phyloP scores from a whole-genome alignment of 2,888 invertebrate genomes.

The Lasius platythorax region DNA sequence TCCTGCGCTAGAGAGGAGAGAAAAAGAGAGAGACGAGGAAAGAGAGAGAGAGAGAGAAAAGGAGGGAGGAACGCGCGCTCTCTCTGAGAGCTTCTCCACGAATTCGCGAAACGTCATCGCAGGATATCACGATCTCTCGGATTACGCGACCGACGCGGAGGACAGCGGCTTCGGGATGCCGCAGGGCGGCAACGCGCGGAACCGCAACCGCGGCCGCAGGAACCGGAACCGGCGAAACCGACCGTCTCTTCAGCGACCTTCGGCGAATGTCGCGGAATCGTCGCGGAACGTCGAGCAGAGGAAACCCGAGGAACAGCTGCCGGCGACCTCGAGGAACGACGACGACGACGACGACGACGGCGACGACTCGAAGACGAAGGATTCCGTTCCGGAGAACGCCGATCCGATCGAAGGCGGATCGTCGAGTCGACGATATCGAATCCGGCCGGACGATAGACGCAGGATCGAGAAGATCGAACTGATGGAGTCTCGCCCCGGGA shows the following conservation, averaged over 20 bases:
- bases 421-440: not conserved
- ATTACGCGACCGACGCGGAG: constrained; percentile 74
- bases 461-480: constrained; percentile 74
- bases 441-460: constrained; percentile 57
- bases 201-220: constrained; percentile 78
- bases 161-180: constrained; percentile 75
- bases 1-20: not conserved
- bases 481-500: constrained; percentile 70
- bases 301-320: not conserved
- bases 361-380: constrained; percentile 58
- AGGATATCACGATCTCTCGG: constrained; percentile 66
- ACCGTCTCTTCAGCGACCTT: constrained; percentile 55
- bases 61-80: not conserved
- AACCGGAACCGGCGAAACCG: constrained; percentile 76
- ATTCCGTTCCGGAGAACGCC: constrained; percentile 36
- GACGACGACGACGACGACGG: constrained; percentile 14
- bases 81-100: constrained; percentile 24
- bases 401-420: not conserved
- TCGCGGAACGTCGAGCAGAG: constrained; percentile 30
- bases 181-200: constrained; percentile 72
- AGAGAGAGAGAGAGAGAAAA: not conserved
- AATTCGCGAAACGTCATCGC: constrained; percentile 46
- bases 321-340: not conserved
- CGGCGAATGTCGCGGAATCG: constrained; percentile 49
- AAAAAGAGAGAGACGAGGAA: no score